These are phyloP conservation scores for Anthonomus grandis DNA, from an alignment of 1,140 invertebrate species.

Conservation along the genomic window DNA sequence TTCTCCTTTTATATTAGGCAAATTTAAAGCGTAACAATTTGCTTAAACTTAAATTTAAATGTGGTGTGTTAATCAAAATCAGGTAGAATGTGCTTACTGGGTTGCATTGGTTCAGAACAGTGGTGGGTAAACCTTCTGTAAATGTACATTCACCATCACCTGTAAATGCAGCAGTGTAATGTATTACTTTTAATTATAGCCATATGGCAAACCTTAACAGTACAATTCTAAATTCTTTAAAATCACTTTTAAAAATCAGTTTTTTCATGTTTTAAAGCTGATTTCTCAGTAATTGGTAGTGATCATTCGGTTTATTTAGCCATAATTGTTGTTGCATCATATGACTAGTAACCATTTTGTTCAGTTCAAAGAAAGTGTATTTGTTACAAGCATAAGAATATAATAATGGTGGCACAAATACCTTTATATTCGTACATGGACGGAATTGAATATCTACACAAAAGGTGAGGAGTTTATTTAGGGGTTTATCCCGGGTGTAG, in stretches of 20 bases:
- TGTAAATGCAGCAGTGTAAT: slow-evolving; percentile 31
- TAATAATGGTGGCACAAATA: too few relatives aligned
- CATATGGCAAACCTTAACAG: slow-evolving; percentile 41
- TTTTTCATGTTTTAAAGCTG: neutral
- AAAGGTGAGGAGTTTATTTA: too few relatives aligned
- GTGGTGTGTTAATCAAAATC: neutral
- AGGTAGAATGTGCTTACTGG: neutral
- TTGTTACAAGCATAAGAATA: too few relatives aligned
- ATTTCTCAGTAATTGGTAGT: neutral
- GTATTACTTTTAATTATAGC: slow-evolving; percentile 28
- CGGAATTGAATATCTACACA: too few relatives aligned
- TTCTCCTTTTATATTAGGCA: too few relatives aligned
- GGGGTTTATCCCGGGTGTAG: too few relatives aligned
- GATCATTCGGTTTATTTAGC: neutral
- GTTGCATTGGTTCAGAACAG: slow-evolving; percentile 2
- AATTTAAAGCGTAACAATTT: neutral
- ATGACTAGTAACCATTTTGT: slow-evolving; percentile 5
- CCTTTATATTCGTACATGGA: too few relatives aligned
- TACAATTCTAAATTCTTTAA: neutral
- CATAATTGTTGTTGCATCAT: slow-evolving; percentile 3
- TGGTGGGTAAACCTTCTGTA: slow-evolving; percentile 17
- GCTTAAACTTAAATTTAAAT: neutral
- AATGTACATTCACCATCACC: slow-evolving; percentile 42
- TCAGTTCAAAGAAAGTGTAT: too few relatives aligned
- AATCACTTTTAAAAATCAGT: neutral